Conservation (phyloP, 2,797 vertebrate species). For the Podarcis lilfordi region DNA sequence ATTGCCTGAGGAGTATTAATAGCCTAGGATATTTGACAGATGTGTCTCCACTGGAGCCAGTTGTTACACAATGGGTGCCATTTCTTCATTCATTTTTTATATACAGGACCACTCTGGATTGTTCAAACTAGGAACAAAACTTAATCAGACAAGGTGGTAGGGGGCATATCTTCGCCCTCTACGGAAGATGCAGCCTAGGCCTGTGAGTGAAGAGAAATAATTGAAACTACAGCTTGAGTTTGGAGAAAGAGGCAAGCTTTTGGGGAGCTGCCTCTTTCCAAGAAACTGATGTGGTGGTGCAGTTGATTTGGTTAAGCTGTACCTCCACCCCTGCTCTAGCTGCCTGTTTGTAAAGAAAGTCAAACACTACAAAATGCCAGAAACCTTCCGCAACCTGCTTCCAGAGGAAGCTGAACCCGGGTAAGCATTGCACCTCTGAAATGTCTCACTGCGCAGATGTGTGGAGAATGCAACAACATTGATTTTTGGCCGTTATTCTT, state of each 20-base stretch:
- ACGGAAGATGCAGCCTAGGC: neutral
- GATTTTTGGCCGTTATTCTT: neutral
- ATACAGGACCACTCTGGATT: neutral
- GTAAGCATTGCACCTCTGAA: neutral
- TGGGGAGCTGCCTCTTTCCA: neutral
- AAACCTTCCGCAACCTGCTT: neutral
- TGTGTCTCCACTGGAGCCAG: too few species aligned
- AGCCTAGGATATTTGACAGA: neutral
- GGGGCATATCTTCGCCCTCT: neutral
- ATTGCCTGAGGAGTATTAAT: neutral
- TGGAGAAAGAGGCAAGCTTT: neutral
- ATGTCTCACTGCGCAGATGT: neutral
- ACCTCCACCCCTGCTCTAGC: neutral
- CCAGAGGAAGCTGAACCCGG: neutral
- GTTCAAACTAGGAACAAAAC: neutral
- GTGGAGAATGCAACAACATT: neutral
- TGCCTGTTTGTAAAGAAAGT: neutral
- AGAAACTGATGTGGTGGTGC: neutral
- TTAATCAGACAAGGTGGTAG: neutral
- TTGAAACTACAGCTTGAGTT: neutral
- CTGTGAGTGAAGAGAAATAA: neutral
- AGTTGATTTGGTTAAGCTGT: neutral
- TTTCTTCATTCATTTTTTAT: neutral
- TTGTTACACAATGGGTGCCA: too few species aligned
- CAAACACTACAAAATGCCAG: neutral